Evolutionary conservation across 2,888 invertebrate genomes (phyloP), one percentile per base, ranked within the genome.

Genomic region (Eupeodes luniger): DNA sequence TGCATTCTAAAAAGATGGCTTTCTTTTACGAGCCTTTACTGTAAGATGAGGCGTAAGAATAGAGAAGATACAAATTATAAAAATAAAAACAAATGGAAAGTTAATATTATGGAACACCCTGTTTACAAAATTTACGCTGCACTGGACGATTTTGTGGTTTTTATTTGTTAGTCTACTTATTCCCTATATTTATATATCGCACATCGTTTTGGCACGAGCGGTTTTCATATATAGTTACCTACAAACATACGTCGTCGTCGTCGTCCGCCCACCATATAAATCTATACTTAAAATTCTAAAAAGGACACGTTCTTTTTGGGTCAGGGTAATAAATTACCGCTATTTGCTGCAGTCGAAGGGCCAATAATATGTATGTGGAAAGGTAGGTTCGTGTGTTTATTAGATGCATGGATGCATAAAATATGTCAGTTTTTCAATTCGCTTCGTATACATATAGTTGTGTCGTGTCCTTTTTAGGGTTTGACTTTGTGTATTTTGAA

Each of bases 261-360:
- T 67, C 82, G 79, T 59, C 67, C 82, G 79, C 83, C 83, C 67
- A 84, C 80, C 64, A 59, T 44, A 5, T 27, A 9, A 19, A 62
- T 16, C 36, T 27, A 40, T 51, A 49, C 40, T 4, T 16, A 40
- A 47, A 27, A 62, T 59, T 74, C 53, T 36, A 69, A 82, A 87
- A 87, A 87, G 88, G 88, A 88, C 88, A 88, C 77, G 72, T 78
- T 69, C 78, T 84, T 81, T 84, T 81, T 74, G 69, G 88, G 88
- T 88, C 84, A 84, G 67, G 84, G 77, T 74, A 77, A 83, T 80
- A 84, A 81, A 84, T 81, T 74, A 74, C 49, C 70, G n/a, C 27
- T 72, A 5, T 9, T 1, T 9, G 9, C 40, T 40, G 40, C 1
- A 5, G 55, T 19, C 40, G n/a, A n/a, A 40, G 49, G 59, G 59